These are phyloP conservation scores for Micronycteris hirsuta DNA, from an alignment of 2,113 vertebrate genomes.

Conservation along the genomic window DNA sequence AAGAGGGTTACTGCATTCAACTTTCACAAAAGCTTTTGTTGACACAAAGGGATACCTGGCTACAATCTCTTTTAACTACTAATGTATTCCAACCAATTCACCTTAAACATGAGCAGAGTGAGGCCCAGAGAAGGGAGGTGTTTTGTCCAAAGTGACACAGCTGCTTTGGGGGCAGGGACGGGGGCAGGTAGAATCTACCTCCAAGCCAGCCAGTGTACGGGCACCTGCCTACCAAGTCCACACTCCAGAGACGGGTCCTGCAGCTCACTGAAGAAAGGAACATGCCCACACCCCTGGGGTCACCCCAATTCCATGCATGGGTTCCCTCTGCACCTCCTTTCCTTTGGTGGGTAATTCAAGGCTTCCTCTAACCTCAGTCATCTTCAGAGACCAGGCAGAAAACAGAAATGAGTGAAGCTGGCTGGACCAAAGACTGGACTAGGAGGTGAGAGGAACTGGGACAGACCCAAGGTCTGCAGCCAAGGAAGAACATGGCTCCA, in stretches of 20 bases:
- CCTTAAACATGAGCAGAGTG: background rate
- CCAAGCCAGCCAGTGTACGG: accelerated
- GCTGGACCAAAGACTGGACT: background rate
- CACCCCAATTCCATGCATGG: accelerated
- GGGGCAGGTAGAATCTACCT: background rate
- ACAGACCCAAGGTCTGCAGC: background rate
- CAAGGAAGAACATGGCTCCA: accelerated
- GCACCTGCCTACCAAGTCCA: background rate
- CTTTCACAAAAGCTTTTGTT: background rate
- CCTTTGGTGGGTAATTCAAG: background rate
- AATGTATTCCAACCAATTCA: background rate
- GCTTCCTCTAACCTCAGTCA: background rate
- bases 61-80: background rate
- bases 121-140: background rate
- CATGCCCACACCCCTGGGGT: accelerated
- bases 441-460: background rate
- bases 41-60: background rate
- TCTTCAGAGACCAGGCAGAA: background rate
- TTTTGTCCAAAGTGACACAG: background rate
- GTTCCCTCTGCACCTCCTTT: background rate
- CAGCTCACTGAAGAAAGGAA: background rate
- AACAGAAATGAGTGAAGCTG: background rate
- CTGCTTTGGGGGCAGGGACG: background rate
- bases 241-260: background rate
- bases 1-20: background rate